Base-by-base conservation (phyloP, 2,888 invertebrate genomes). In the Scaptodrosophila latifasciaeformis region DNA sequence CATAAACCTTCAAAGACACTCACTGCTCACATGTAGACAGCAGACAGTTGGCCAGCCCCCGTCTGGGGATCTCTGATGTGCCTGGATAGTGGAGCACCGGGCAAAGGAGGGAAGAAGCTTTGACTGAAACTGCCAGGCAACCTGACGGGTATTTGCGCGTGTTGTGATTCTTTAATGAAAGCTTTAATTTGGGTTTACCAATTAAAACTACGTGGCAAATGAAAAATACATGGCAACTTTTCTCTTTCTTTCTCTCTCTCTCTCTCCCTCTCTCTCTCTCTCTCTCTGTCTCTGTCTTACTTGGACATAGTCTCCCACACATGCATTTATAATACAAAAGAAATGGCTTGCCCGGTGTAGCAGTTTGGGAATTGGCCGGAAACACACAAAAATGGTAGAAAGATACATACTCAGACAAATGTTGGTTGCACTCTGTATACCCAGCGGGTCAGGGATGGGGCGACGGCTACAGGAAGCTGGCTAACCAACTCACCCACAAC, bases 131-230 rank as follows among this genome's bases (percentile, higher is more conserved):
- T 40, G 53, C 15, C n/a, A n/a, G n/a, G n/a, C n/a, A n/a, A n/a
- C 21, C 13, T 27, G 50, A 43, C 59, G 52, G 55, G 49, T 56
- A 54, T n/a, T 62, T 30, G 44, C 39, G 39, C 62, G 62, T 67
- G 78, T 77, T 74, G 78, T 75, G 75, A 75, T 77, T 76, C 75
- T 80, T 80, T 74, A 80, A 76, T 77, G 80, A 74, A 80, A 80
- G 75, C 75, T 76, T 76, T 80, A 76, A 76, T 76, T 76, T 77
- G 80, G 78, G 75, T 59, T 76, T 77, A 65, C 75, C 75, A 76
- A 76, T 76, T 76, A 80, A 75, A 80, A 76, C 66, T 76, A 76
- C 78, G 80, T 80, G 75, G 80, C 74, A 62, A 76, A 77, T 76
- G 80, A 77, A 77, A 80, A 76, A 72, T 65, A 76, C 79, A 71